Percentiles rank a stretch among this genome's conserved stretches.
These are phyloP conservation scores for Drosophila bifasciata DNA, from an alignment of 1,140 invertebrate species.

Conservation along the genomic window DNA sequence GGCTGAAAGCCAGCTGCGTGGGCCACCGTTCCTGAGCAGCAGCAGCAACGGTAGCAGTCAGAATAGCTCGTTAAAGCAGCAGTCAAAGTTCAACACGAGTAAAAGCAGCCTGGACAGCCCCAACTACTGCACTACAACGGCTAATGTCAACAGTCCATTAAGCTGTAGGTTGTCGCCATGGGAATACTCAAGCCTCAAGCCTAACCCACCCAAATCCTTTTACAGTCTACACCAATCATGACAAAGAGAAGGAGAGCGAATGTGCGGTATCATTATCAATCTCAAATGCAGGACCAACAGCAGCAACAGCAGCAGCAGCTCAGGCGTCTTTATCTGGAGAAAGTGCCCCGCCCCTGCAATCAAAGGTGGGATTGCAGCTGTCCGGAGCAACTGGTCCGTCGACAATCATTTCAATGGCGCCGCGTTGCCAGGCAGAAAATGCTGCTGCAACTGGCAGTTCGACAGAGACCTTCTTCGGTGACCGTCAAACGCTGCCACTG, in stretches of 20 bases:
- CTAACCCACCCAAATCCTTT: conserved; percentile 15
- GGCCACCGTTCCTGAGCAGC: conserved; percentile 63
- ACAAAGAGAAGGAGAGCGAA: conserved; percentile 82
- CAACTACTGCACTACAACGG: conserved; percentile 83
- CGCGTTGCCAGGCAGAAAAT: conserved; percentile 61
- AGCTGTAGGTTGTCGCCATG: conserved; percentile 83
- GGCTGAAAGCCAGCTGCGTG: conserved; percentile 82
- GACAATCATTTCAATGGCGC: conserved; percentile 82
- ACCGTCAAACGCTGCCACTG: conserved; percentile 51
- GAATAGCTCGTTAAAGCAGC: conserved; percentile 67
- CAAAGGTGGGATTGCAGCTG: conserved; percentile 67
- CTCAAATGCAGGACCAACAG: conserved; percentile 40
- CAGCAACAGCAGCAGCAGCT: conserved; percentile 42
- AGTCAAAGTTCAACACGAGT: conserved; percentile 76
- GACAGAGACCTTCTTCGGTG: conserved; percentile 68
- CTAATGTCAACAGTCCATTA: conserved; percentile 84
- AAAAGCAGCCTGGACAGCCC: conserved; percentile 83
- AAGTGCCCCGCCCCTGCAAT: conserved; percentile 42
- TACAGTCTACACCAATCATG: conserved; percentile 82
- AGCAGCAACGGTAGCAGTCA: conserved; percentile 63
- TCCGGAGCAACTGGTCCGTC: conserved; percentile 57
- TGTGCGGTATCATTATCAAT: conserved; percentile 53
- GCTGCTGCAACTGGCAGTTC: conserved; percentile 38
- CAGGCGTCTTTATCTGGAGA: conserved; percentile 18
- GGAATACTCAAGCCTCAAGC: not conserved